Percentiles rank a stretch among this genome's conserved stretches.
phyloP scores from a whole-genome alignment of 2,113 vertebrate species.

The Phalacrocorax aristotelis region DNA sequence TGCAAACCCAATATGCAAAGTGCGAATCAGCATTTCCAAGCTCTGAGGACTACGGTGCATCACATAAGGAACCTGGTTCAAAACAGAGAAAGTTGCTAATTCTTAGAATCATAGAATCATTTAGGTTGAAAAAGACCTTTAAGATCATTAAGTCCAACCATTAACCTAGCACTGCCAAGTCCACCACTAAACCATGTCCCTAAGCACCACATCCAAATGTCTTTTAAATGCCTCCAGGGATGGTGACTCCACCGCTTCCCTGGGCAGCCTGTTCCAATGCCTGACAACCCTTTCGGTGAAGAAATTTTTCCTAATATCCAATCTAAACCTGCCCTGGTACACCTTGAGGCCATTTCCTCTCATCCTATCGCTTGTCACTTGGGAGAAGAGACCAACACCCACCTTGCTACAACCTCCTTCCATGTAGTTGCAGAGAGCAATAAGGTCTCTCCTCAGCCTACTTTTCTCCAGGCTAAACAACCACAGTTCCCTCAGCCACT shows the following conservation, averaged over 20 bases:
- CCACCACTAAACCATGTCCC: neutral
- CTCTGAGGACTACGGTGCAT: neutral
- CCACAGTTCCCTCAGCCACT: neutral
- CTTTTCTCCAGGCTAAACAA: neutral
- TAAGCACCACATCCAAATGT: neutral
- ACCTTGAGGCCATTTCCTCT: neutral
- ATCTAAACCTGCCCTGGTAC: neutral
- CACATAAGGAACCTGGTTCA: neutral
- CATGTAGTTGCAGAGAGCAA: neutral
- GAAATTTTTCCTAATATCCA: neutral
- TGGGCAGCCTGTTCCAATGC: neutral
- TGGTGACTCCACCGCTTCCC: neutral
- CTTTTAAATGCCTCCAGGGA: neutral
- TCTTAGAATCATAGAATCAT: neutral
- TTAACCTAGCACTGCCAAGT: neutral
- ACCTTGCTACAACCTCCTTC: neutral
- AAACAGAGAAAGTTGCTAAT: neutral
- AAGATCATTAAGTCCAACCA: neutral
- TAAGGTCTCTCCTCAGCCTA: neutral
- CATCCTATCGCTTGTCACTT: rapidly evolving
- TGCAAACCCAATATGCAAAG: neutral
- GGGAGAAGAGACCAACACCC: neutral
- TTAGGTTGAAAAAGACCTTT: neutral
- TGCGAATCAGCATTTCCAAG: neutral
- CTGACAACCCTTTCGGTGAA: neutral